phyloP scores from a whole-genome alignment of 2,888 invertebrate species.

The Tetragonisca angustula region DNA sequence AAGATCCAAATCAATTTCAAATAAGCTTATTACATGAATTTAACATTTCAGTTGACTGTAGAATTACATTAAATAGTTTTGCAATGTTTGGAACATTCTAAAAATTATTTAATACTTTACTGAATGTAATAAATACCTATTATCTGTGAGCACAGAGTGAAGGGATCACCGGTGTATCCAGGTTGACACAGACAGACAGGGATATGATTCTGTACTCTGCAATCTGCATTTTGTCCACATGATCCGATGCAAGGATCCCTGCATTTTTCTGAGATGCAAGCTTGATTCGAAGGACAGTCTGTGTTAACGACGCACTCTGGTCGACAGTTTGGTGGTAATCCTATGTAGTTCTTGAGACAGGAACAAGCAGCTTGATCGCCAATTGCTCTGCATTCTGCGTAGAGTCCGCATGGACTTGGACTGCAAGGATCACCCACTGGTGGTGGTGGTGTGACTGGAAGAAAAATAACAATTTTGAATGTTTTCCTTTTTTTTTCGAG shows the following conservation, averaged over 20 bases:
- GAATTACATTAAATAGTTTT: too few species aligned
- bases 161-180: conserved; percentile 89
- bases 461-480: background rate
- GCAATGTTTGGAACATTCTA: too few species aligned
- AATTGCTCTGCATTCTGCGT: conserved; percentile 88
- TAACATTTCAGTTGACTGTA: background rate
- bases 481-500: background rate
- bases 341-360: conserved; percentile 87
- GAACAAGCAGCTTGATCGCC: conserved; percentile 88
- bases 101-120: too few species aligned
- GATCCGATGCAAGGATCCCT: conserved; percentile 90
- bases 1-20: background rate
- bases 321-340: conserved; percentile 89
- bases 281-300: conserved; percentile 88
- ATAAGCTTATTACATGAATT: background rate
- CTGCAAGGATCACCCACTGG: conserved; percentile 87
- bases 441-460: conserved; percentile 61
- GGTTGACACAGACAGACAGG: conserved; percentile 88
- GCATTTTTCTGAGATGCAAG: conserved; percentile 90
- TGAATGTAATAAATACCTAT: conserved; percentile 64
- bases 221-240: conserved; percentile 90
- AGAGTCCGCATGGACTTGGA: conserved; percentile 90
- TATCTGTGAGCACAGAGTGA: conserved; percentile 86
- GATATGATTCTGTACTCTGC: conserved; percentile 89
- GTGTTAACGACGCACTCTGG: conserved; percentile 88